These are phyloP conservation scores for Harpagifer antarcticus DNA, from an alignment of 2,797 vertebrate species.

Conservation along the genomic window DNA sequence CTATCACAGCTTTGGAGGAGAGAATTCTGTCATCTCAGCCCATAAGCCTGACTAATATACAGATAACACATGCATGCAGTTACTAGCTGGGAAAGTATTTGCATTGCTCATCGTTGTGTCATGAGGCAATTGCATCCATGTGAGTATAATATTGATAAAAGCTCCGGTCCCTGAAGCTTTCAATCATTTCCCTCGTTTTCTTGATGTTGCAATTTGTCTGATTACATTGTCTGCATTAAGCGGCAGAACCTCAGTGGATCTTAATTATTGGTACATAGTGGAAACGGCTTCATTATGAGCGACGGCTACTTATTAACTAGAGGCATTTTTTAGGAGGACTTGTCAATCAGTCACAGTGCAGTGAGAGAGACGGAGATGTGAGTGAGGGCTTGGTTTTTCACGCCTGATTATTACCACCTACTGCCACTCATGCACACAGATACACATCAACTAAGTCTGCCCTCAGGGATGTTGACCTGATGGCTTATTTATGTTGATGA, in stretches of 20 bases:
- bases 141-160: not conserved
- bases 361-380: slow-evolving; percentile 25
- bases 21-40: slow-evolving; percentile 66
- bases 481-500: slow-evolving; percentile 49
- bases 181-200: slow-evolving; percentile 22
- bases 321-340: slow-evolving; percentile 55
- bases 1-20: slow-evolving; percentile 53
- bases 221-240: slow-evolving; percentile 49
- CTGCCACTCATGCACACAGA: slow-evolving; percentile 47
- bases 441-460: slow-evolving; percentile 44
- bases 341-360: slow-evolving; percentile 54
- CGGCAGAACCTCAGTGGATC: slow-evolving; percentile 39
- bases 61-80: slow-evolving; percentile 56
- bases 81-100: slow-evolving; percentile 38
- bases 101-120: slow-evolving; percentile 46
- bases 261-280: slow-evolving; percentile 34
- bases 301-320: slow-evolving; percentile 59
- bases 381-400: slow-evolving; percentile 38
- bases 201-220: slow-evolving; percentile 26
- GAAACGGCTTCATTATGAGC: slow-evolving; percentile 52
- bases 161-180: not conserved
- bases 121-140: slow-evolving; percentile 34
- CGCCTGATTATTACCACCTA: slow-evolving; percentile 43
- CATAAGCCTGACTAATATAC: slow-evolving; percentile 66
- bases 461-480: slow-evolving; percentile 44